These are phyloP conservation scores for Rhagonycha lutea DNA, from an alignment of 2,888 invertebrate species.

Conservation along the genomic window DNA sequence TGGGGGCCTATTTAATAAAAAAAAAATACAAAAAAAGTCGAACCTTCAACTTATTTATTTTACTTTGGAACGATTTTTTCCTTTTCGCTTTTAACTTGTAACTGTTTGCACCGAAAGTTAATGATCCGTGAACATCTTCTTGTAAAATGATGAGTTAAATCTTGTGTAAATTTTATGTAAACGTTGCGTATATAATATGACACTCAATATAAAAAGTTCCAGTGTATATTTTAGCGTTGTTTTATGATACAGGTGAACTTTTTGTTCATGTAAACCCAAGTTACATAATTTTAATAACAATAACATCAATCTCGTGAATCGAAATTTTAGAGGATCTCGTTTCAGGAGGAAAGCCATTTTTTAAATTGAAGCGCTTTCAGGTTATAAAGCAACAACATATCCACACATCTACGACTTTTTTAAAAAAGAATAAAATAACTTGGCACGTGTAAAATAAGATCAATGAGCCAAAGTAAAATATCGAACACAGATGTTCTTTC, in stretches of 20 bases:
- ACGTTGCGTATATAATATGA: constrained; percentile 18
- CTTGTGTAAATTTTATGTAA: constrained; percentile 17
- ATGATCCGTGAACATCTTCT: constrained; percentile 20
- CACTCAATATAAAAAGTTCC: constrained; percentile 14
- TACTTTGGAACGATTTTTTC: not conserved
- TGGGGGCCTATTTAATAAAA: not conserved
- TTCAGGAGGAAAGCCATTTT: constrained; percentile 19
- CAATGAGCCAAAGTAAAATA: constrained; percentile 33
- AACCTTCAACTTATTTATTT: not conserved
- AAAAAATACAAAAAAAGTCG: not conserved
- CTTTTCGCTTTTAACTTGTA: constrained; percentile 3
- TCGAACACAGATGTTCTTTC: constrained; percentile 32
- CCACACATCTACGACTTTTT: not conserved
- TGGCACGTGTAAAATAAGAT: constrained; percentile 31
- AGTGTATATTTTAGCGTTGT: constrained; percentile 8
- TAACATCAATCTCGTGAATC: not conserved
- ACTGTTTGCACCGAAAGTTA: constrained; percentile 16
- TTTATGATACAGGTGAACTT: not conserved
- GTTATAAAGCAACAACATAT: constrained; percentile 9
- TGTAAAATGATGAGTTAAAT: constrained; percentile 21
- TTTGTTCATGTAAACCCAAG: not conserved
- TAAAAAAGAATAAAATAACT: constrained; percentile 8
- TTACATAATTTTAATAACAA: not conserved
- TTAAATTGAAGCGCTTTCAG: constrained; percentile 20
- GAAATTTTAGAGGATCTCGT: constrained; percentile 3